Conservation (phyloP, 2,797 vertebrate species). For the Echiichthys vipera region DNA sequence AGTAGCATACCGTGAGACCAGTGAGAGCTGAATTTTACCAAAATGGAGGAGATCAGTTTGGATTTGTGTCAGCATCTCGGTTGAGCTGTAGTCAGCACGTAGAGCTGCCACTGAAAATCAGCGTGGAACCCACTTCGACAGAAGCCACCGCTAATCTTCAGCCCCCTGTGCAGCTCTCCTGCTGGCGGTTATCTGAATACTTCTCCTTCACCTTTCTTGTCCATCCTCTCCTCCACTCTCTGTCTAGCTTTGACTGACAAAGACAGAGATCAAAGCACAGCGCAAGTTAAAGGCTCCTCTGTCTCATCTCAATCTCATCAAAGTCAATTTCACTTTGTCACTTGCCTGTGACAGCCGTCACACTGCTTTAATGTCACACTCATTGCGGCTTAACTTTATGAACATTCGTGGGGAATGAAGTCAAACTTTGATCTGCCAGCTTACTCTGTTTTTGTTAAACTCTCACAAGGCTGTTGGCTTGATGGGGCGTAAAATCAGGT, state of each 20-base stretch:
- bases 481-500: conserved; percentile 45
- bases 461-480: conserved; percentile 41
- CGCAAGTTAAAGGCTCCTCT: conserved; percentile 51
- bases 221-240: conserved; percentile 30
- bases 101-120: conserved; percentile 74
- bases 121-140: conserved; percentile 46
- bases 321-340: conserved; percentile 62
- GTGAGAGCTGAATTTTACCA: conserved; percentile 37
- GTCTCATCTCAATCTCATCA: conserved; percentile 65
- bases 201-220: conserved; percentile 35
- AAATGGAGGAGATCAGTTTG: conserved; percentile 65
- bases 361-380: conserved; percentile 61
- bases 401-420: conserved; percentile 48
- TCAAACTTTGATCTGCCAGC: conserved; percentile 39
- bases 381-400: conserved; percentile 40
- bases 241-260: conserved; percentile 56
- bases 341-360: conserved; percentile 67
- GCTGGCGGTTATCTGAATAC: conserved; percentile 34
- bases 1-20: conserved; percentile 9
- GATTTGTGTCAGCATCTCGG: conserved; percentile 79
- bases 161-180: conserved; percentile 25
- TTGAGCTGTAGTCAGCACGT: conserved; percentile 66
- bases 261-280: conserved; percentile 58
- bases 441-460: conserved; percentile 52
- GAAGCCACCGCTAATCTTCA: conserved; percentile 53